Conservation (phyloP, 2,888 invertebrate genomes). For the Parnassius mnemosyne region DNA sequence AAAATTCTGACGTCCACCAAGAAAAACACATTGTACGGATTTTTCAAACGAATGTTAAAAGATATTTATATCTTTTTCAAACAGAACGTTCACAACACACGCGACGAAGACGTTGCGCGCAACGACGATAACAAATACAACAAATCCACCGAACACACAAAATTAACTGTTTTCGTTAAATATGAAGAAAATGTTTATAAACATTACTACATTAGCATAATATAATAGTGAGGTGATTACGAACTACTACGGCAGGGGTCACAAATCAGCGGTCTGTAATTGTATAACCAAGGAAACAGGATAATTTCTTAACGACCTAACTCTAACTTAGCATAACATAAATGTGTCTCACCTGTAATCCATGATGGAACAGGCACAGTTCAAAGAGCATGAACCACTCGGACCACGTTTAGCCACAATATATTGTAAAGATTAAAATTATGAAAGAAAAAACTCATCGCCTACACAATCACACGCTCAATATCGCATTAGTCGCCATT, state of each 20-base stretch:
- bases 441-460: too few relatives aligned
- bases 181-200: slow-evolving; percentile 31
- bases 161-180: slow-evolving; percentile 30
- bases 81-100: neutral
- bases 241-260: neutral
- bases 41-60: slow-evolving; percentile 4
- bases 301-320: neutral
- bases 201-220: slow-evolving; percentile 32
- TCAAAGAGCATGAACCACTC: too few relatives aligned
- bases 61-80: neutral
- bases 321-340: neutral
- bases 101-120: neutral
- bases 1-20: slow-evolving; percentile 13
- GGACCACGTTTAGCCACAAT: too few relatives aligned
- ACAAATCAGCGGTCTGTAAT: slow-evolving; percentile 9
- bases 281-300: neutral
- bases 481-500: too few relatives aligned
- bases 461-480: too few relatives aligned
- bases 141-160: slow-evolving; percentile 17
- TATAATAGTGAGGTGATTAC: slow-evolving; percentile 24
- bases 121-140: neutral
- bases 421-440: too few relatives aligned
- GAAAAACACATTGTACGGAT: slow-evolving; percentile 13
- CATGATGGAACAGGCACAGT: too few relatives aligned
- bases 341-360: too few relatives aligned